Percentiles rank a stretch among this genome's conserved stretches.
phyloP scores from a whole-genome alignment of 2,797 vertebrate genomes.

The Protonibea diacanthus region DNA sequence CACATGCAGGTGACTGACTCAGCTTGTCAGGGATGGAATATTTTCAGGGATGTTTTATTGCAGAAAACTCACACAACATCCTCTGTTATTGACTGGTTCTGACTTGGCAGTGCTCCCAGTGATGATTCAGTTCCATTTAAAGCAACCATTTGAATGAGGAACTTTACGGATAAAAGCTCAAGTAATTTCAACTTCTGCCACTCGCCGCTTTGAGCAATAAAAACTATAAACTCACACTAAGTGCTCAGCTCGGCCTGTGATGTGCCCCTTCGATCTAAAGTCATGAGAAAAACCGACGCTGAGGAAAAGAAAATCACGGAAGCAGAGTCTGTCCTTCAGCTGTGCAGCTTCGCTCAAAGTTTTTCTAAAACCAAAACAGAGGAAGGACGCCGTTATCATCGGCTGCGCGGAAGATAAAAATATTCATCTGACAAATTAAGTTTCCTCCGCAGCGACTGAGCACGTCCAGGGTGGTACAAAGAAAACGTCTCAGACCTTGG shows the following conservation, averaged over 20 bases:
- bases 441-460: not conserved
- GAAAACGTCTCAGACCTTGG: not conserved
- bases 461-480: not conserved
- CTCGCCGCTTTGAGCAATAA: not conserved
- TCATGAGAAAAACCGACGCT: not conserved
- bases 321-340: constrained; percentile 8
- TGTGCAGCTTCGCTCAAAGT: not conserved
- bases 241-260: not conserved
- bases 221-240: not conserved
- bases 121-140: constrained; percentile 33
- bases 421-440: constrained; percentile 3
- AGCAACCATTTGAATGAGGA: constrained; percentile 28
- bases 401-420: not conserved
- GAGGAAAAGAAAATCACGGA: not conserved
- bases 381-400: not conserved
- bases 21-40: not conserved
- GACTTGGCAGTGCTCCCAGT: not conserved
- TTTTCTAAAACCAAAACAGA: not conserved
- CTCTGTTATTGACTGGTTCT: not conserved
- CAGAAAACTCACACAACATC: not conserved
- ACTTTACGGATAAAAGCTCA: constrained; percentile 19
- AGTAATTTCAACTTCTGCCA: constrained; percentile 17
- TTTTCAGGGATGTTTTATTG: not conserved
- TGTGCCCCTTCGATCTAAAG: not conserved
- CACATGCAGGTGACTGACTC: not conserved